phyloP scores from a whole-genome alignment of 2,888 invertebrate genomes.

The Auanema freiburgensis region DNA sequence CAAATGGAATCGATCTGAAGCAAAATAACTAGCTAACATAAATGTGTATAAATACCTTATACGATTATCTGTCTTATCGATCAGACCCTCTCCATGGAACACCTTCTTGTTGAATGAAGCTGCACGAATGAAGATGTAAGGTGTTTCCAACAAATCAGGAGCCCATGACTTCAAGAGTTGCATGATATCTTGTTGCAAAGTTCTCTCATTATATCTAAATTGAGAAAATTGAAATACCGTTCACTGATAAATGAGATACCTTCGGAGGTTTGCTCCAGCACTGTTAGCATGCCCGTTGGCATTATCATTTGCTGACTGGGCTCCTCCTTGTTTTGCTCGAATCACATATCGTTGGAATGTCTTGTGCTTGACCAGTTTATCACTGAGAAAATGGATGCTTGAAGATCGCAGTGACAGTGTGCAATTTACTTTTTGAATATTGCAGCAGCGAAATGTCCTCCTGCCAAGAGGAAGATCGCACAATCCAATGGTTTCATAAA shows the following conservation, averaged over 20 bases:
- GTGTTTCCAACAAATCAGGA: conserved; percentile 73
- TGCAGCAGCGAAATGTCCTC: conserved; percentile 81
- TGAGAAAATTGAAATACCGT: neutral
- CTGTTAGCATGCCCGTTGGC: conserved; percentile 36
- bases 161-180: conserved; percentile 70
- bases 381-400: conserved; percentile 34
- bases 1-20: conserved; percentile 75
- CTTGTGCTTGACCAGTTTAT: conserved; percentile 73
- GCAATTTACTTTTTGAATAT: conserved; percentile 69
- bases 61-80: conserved; percentile 67
- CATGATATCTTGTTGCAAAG: conserved; percentile 37
- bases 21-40: neutral
- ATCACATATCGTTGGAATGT: conserved; percentile 84
- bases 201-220: conserved; percentile 42
- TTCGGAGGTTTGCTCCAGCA: conserved; percentile 44
- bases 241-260: conserved; percentile 22
- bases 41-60: conserved; percentile 29
- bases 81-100: conserved; percentile 76
- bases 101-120: conserved; percentile 76
- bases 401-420: too few relatives aligned
- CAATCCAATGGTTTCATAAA: conserved; percentile 41
- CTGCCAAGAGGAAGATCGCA: conserved; percentile 80
- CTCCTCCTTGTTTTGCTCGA: conserved; percentile 75
- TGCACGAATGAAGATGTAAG: conserved; percentile 78
- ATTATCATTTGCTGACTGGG: conserved; percentile 40